Percentiles rank a stretch among this genome's conserved stretches.
These are phyloP conservation scores for Choloepus hoffmanni DNA, from an alignment of 2,113 vertebrate genomes.

Conservation along the genomic window DNA sequence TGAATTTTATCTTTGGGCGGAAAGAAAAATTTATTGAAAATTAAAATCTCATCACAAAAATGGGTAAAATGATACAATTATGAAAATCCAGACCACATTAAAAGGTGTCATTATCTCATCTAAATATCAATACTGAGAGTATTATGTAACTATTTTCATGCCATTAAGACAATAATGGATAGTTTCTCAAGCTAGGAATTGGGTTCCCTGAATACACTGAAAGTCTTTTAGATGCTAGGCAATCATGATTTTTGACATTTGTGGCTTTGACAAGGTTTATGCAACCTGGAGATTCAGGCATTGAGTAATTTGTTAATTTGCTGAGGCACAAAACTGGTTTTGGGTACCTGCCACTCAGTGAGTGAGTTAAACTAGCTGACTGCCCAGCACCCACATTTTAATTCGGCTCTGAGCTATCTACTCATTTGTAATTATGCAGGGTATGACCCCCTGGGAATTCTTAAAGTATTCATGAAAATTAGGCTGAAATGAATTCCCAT, in stretches of 20 bases:
- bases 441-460: neutral
- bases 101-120: neutral
- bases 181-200: neutral
- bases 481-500: neutral
- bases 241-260: neutral
- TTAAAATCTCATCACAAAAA: neutral
- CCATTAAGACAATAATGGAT: neutral
- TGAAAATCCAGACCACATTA: neutral
- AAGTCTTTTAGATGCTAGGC: neutral
- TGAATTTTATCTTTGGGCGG: neutral
- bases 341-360: neutral
- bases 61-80: neutral
- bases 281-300: neutral
- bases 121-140: neutral
- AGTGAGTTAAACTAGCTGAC: neutral
- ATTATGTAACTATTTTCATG: neutral
- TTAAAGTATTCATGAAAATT: neutral
- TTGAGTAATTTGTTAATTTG: neutral
- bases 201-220: neutral
- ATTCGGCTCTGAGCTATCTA: neutral
- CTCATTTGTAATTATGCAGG: neutral
- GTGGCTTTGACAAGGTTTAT: neutral
- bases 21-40: neutral
- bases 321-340: neutral
- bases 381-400: neutral